Evolutionary conservation across 2,113 vertebrate genomes (phyloP).

Genomic region (Mesitornis unicolor): DNA sequence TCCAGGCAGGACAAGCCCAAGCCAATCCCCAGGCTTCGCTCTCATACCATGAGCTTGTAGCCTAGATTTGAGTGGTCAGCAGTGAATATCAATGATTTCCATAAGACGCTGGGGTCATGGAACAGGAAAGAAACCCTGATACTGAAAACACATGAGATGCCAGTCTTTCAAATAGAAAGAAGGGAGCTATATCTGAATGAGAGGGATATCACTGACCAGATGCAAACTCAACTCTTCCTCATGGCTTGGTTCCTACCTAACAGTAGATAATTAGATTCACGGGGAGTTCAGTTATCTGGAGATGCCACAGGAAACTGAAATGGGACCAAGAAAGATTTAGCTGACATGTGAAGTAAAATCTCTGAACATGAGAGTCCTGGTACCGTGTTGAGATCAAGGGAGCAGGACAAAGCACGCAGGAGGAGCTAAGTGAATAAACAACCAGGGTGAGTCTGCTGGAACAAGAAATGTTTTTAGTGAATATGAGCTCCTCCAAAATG

Average conservation of each 20-base stretch:
- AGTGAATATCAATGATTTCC: not conserved
- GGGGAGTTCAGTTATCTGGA: not conserved
- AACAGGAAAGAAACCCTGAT: not conserved
- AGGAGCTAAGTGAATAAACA: not conserved
- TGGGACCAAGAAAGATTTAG: not conserved
- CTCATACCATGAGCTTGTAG: not conserved
- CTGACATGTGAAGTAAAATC: not conserved
- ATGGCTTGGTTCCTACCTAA: not conserved
- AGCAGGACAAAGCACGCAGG: not conserved
- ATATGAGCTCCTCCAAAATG: not conserved
- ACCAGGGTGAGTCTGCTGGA: not conserved
- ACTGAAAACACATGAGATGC: not conserved
- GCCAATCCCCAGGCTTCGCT: not conserved
- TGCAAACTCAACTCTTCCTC: not conserved
- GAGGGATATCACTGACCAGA: not conserved
- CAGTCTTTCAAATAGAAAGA: not conserved
- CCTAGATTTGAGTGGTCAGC: not conserved
- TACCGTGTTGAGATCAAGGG: not conserved
- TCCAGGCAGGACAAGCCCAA: not conserved
- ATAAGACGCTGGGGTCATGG: not conserved
- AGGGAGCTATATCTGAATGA: not conserved
- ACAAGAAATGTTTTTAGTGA: not conserved
- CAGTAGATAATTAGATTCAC: not conserved
- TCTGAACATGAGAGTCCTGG: not conserved
- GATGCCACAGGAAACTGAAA: not conserved